Evolutionary conservation across 2,888 invertebrate genomes (phyloP), one percentile per base, ranked within the genome.

Genomic region (Tyria jacobaeae): DNA sequence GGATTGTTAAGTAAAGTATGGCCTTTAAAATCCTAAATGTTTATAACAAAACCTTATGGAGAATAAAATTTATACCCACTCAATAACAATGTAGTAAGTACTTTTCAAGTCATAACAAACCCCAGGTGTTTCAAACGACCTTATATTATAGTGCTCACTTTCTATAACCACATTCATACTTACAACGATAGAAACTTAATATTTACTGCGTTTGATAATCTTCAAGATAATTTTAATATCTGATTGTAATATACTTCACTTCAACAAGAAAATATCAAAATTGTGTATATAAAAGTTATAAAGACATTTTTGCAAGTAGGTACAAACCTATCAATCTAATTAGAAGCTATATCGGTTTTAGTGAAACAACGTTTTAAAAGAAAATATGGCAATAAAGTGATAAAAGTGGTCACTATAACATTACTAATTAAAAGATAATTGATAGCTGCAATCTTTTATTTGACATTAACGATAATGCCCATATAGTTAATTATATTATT

Each of bases 341-440:
- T 14, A 51, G 17, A 4, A 31, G 12, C 2, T 21, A 24, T 9
- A 12, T 51, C 17, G 17, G 12, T 5, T 0, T 17, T 12, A 34
- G 51, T 12, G 6, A 51, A 35, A 35, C 17, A 9, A 7, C 27
- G 12, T 21, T 48, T 57, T n/a, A 44, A 31, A 27, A 24, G 51
- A 55, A 58, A 50, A 27, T 24, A 12, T 34, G 31, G 17, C 55
- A 14, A 59, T 62, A 51, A 50, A 62, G 21, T 53, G 50, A 57
- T 31, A 59, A 54, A 53, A 64, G 68, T 69, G 69, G 73, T n/a
- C 66, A 57, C 17, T 41, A 44, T 52, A 66, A 50, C 12, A 57
- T 53, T 15, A 62, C 51, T 62, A 66, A 75, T 75, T 70, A 68
- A 66, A 66, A 47, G 15, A 39, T 73, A 62, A 75, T 73, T 73